These are phyloP conservation scores for Tolypeutes matacus DNA, from an alignment of 2,797 vertebrate genomes.

Conservation along the genomic window DNA sequence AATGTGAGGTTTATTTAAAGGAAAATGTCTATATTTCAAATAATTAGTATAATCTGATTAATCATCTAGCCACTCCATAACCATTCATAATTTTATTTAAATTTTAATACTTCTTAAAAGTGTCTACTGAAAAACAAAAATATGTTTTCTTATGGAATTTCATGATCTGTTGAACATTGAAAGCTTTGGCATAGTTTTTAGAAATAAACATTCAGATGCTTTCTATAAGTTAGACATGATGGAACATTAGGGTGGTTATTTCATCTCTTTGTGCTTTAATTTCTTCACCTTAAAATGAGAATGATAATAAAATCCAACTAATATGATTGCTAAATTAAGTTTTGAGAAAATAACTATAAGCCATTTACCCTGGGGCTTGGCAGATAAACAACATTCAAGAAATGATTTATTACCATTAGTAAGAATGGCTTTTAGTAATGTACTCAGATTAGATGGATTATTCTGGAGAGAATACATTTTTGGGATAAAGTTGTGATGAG, in stretches of 20 bases:
- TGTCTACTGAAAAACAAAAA: background rate
- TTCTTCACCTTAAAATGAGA: background rate
- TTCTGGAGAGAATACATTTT: slow-evolving; percentile 25
- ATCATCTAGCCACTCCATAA: background rate
- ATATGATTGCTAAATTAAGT: background rate
- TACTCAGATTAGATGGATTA: slow-evolving; percentile 21
- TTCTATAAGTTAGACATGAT: background rate
- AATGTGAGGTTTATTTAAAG: background rate
- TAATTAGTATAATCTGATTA: background rate
- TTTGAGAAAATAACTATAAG: slow-evolving; percentile 2
- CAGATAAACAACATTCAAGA: background rate
- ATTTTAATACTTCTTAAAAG: background rate
- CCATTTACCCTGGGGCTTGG: background rate
- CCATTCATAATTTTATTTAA: background rate
- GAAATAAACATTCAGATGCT: background rate
- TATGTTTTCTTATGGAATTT: background rate
- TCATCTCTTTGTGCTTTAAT: background rate
- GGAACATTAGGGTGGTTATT: background rate
- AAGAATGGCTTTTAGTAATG: slow-evolving; percentile 40
- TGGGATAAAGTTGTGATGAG: background rate
- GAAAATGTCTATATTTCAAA: background rate
- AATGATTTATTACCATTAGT: slow-evolving; percentile 39
- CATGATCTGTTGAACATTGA: background rate
- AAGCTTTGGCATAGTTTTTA: background rate
- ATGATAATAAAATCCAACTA: slow-evolving; percentile 3